Conservation (phyloP, 2,888 invertebrate species). For the Microctonus brassicae region DNA sequence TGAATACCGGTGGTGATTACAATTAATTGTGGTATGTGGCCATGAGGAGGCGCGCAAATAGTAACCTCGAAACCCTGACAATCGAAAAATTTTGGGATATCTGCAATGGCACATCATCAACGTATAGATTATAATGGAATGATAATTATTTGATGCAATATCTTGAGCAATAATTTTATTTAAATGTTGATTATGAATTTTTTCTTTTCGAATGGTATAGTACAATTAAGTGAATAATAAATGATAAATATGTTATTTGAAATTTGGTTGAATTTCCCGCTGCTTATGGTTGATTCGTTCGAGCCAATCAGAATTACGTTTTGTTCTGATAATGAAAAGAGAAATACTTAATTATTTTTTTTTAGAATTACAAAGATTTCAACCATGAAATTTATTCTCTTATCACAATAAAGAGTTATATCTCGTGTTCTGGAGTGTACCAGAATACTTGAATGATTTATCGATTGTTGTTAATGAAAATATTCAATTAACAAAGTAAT, state of each 20-base stretch:
- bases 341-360: no score
- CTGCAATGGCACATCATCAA: conserved; percentile 44
- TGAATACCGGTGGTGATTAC: neutral
- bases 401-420: no score
- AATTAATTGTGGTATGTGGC: conserved; percentile 38
- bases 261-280: neutral
- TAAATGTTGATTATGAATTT: neutral
- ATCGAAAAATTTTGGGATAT: conserved; percentile 44
- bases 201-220: no score
- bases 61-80: conserved; percentile 55
- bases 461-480: no score
- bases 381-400: no score
- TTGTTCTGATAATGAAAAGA: no score
- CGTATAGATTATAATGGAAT: conserved; percentile 46
- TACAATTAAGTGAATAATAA: no score
- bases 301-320: neutral
- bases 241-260: neutral
- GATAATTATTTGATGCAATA: neutral
- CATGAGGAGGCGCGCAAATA: conserved; percentile 40
- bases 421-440: no score
- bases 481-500: no score
- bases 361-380: no score
- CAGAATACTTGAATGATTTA: no score
- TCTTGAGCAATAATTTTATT: conserved; percentile 25
- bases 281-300: no score